A percentile compares a stretch with the other conserved stretches of the same genome.
phyloP scores from a whole-genome alignment of 2,888 invertebrate species.

The Osmoderma eremita region DNA sequence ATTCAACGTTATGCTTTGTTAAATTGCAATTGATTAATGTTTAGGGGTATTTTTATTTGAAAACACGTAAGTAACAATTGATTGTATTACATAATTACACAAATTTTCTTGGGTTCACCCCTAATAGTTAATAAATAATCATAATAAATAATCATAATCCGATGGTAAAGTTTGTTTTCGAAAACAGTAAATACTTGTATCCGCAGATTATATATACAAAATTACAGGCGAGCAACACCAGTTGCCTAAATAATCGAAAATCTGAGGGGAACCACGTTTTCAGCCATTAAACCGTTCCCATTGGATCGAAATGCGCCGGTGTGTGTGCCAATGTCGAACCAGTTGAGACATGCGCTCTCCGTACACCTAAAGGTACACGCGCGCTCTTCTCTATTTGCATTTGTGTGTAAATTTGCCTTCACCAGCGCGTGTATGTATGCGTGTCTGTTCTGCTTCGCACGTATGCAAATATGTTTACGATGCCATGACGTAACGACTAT shows the following conservation, averaged over 20 bases:
- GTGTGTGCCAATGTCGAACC: conserved; percentile 43
- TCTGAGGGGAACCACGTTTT: conserved; percentile 50
- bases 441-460: conserved; percentile 48
- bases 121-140: conserved; percentile 11
- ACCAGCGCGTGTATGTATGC: conserved; percentile 8
- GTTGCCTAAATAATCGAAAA: conserved; percentile 51
- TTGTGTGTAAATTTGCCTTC: conserved; percentile 20
- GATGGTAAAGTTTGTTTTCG: not conserved
- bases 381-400: conserved; percentile 21
- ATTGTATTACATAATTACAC: too few species aligned
- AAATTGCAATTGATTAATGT: too few species aligned
- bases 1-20: too few species aligned
- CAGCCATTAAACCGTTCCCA: conserved; percentile 59
- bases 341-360: conserved; percentile 45
- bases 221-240: conserved; percentile 49
- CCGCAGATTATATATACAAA: conserved; percentile 42
- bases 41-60: too few species aligned
- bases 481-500: conserved; percentile 62
- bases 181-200: conserved; percentile 42
- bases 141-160: too few species aligned
- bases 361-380: conserved; percentile 31
- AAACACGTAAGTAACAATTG: too few species aligned
- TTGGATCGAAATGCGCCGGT: conserved; percentile 57
- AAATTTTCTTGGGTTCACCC: not conserved
- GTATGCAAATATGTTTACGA: conserved; percentile 63